Evolutionary conservation across 37 sponge, comb jelly and placozoan species (phyloP).

Genomic region (Cliona cf. orientalis): DNA sequence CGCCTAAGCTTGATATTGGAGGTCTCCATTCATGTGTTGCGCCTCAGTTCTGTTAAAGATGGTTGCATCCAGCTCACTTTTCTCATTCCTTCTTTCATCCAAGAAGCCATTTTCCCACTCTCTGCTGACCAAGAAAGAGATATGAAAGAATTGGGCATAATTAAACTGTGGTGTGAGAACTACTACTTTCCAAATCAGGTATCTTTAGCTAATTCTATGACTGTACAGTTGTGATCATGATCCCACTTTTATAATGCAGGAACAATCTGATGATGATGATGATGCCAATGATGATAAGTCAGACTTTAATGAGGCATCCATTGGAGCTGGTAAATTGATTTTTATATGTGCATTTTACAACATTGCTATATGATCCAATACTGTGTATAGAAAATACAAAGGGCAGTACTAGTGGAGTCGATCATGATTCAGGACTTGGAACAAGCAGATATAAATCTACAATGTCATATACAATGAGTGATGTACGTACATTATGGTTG

Average conservation of each 20-base stretch:
- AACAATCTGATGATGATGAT: not conserved
- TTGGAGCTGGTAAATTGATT: no score
- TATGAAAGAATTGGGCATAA: not conserved
- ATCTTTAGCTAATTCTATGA: no score
- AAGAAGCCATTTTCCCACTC: not conserved
- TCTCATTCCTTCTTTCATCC: not conserved
- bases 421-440: no score
- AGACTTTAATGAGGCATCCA: not conserved
- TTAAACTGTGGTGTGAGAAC: no score
- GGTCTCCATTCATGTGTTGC: not conserved
- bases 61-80: not conserved
- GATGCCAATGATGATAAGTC: not conserved
- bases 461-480: no score
- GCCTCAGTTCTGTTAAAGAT: not conserved
- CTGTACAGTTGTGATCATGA: no score
- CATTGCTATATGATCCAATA: not conserved
- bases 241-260: no score
- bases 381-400: not conserved
- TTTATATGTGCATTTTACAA: no score
- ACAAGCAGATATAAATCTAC: no score
- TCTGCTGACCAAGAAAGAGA: not conserved
- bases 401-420: no score
- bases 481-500: no score
- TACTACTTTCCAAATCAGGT: no score
- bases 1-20: not conserved